Evolutionary conservation across 2,113 vertebrate species (phyloP), one percentile per base, ranked within the genome.

Genomic region (Cyphomyrus discorhynchus): DNA sequence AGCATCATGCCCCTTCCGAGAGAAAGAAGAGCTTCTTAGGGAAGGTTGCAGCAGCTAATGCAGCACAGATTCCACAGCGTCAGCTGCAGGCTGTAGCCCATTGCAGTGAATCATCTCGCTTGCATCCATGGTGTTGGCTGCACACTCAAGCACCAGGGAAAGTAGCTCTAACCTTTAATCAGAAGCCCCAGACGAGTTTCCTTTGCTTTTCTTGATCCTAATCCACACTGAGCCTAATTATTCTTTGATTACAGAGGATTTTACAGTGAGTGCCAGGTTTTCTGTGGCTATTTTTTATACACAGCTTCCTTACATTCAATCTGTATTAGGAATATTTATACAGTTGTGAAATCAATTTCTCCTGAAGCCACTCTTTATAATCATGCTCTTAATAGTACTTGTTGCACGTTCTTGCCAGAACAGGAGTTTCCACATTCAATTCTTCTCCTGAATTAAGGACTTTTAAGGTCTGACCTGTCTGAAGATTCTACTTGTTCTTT

Each of bases 161-260:
- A 87, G 15, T 10, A 27, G n/a, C 21, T 39, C 27, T 53, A 53
- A 52, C 49, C 13, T 53, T 53, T 52, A 52, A 87, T 87, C 27
- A 53, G 50, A 87, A 87, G 50, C 5, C 49, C 45, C 24, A 56
- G 47, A 56, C 50, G 1, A 35, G 5, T 53, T 87, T 87, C 31
- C 49, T 87, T 87, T 87, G 85, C 47, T 87, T 87, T 35, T 52
- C 85, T 53, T 87, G 49, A 39, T 27, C 45, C 47, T 86, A 50
- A 49, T 52, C 85, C 85, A 87, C 50, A 8, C 15, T 35, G 85
- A 50, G 21, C 13, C n/a, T 53, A 87, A 53, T 87, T 53, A 56
- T 49, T 86, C 83, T 80, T 46, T 86, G 17, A 87, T 39, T 50
- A 39, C 31, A 31, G 24, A 24, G n/a, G 47, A 50, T 10, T 87